These are phyloP conservation scores for Prionailurus viverrinus DNA, from an alignment of 2,113 vertebrate species.

Conservation along the genomic window DNA sequence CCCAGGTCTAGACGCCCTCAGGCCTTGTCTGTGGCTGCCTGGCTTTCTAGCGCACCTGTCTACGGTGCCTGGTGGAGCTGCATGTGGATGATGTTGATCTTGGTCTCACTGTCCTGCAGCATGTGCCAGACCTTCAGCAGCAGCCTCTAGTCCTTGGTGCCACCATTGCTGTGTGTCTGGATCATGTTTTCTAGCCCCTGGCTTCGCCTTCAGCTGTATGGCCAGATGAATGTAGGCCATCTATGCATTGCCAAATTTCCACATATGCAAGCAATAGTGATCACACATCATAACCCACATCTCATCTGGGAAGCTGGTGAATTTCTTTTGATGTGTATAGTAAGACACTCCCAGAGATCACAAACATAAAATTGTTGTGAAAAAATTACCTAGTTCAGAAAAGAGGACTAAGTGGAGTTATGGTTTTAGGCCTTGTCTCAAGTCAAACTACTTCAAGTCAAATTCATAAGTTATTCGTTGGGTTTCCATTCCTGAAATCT, in stretches of 20 bases:
- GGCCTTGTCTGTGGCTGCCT: conserved; percentile 82
- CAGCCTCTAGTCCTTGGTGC: conserved; percentile 91
- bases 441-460: background rate
- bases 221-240: background rate
- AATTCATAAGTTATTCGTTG: background rate
- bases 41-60: conserved; percentile 88
- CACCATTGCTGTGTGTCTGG: background rate
- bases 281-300: background rate
- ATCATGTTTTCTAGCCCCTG: background rate
- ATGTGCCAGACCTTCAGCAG: conserved; percentile 93
- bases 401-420: background rate
- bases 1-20: conserved; percentile 78
- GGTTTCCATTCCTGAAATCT: background rate
- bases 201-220: background rate
- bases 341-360: background rate
- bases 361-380: background rate
- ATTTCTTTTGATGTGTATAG: background rate
- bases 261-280: background rate
- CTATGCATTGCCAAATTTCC: background rate
- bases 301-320: background rate
- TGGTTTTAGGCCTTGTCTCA: background rate
- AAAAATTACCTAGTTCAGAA: background rate
- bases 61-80: conserved; percentile 93
- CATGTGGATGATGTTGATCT: conserved; percentile 95
- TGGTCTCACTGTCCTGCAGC: conserved; percentile 95